Evolutionary conservation across 1,140 invertebrate genomes (phyloP), one percentile per base, ranked within the genome.

Genomic region (Phthorimaea operculella): DNA sequence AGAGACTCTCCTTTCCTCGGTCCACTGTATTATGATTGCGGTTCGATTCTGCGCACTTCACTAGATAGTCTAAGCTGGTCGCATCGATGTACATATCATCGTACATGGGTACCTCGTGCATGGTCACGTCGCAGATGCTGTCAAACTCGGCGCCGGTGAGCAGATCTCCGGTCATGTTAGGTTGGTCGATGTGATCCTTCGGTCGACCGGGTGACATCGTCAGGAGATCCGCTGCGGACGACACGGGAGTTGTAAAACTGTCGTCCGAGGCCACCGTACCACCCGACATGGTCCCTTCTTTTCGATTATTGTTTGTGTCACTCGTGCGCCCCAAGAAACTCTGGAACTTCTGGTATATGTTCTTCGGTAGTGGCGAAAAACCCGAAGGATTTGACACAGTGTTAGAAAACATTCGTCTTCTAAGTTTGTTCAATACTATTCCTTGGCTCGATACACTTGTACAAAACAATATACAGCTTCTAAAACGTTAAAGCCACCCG

Each of bases 1-100:
- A 89, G 17, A 90, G 72, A 58, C 88, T 89, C 56, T 89, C 87
- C 48, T 86, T 79, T 52, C 87, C 85, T 48, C 83, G 79, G 63
- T 81, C 83, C 16, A 83, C 70, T 15, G 68, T 64, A 5, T 63
- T 78, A 6, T 66, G 62, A 55, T 77, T 70, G 15, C 63, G 59
- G 51, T 76, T 79, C 12, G 81, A 77, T 47, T 73, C 72, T 6
- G 73, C 71, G 58, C 79, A 81, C 54, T 74, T 74, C 6, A 72
- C 71, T n/a, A 82, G 66, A 51, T 76, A 84, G 62, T 82, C 81
- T 33, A 84, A 69, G 49, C 74, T 79, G 34, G 56, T 76, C 12
- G 76, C 68, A 58, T 83, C 79, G 14, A 77, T 79, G 36, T 74
- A 74, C 51, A 76, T 66, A 55, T 80, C 74, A 45, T 82, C 76